phyloP scores from a whole-genome alignment of 2,888 invertebrate species.

The Synergus itoensis region DNA sequence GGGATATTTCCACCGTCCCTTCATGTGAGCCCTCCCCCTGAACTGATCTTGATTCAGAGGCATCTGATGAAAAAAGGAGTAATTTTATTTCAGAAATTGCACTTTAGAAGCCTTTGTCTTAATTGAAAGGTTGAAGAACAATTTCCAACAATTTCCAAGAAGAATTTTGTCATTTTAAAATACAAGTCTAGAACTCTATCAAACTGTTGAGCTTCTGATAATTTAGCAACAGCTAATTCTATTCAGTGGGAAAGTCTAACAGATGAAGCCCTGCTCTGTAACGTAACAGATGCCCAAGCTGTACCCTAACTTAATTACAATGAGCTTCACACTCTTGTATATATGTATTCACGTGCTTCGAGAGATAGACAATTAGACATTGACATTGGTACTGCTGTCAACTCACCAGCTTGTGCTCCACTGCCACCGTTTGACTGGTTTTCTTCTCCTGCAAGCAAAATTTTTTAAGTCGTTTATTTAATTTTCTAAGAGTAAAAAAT shows the following conservation, averaged over 20 bases:
- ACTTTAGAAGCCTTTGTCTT: not conserved
- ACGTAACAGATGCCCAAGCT: constrained; percentile 70
- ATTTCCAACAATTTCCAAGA: not conserved
- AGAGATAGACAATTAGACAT: constrained; percentile 29
- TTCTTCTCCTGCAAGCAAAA: constrained; percentile 66
- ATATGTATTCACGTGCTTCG: constrained; percentile 53
- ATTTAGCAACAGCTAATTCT: constrained; percentile 56
- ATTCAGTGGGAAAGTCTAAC: constrained; percentile 61
- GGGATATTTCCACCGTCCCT: constrained; percentile 63
- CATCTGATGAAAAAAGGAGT: constrained; percentile 60
- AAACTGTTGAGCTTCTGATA: constrained; percentile 10
- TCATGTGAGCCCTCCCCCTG: constrained; percentile 71
- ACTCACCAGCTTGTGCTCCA: constrained; percentile 71
- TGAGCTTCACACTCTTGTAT: constrained; percentile 65
- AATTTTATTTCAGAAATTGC: not conserved
- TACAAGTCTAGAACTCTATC: not conserved
- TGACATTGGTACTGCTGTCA: constrained; percentile 46
- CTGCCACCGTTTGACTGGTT: constrained; percentile 68
- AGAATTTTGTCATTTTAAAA: not conserved
- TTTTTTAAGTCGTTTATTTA: constrained; percentile 42
- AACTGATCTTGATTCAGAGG: constrained; percentile 66
- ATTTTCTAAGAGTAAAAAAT: constrained; percentile 40
- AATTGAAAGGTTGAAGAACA: not conserved
- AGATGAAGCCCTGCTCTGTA: constrained; percentile 72
- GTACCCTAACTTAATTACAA: constrained; percentile 71